These are phyloP conservation scores for Crotalus helleri DNA, from an alignment of 2,113 vertebrate species.

Conservation along the genomic window DNA sequence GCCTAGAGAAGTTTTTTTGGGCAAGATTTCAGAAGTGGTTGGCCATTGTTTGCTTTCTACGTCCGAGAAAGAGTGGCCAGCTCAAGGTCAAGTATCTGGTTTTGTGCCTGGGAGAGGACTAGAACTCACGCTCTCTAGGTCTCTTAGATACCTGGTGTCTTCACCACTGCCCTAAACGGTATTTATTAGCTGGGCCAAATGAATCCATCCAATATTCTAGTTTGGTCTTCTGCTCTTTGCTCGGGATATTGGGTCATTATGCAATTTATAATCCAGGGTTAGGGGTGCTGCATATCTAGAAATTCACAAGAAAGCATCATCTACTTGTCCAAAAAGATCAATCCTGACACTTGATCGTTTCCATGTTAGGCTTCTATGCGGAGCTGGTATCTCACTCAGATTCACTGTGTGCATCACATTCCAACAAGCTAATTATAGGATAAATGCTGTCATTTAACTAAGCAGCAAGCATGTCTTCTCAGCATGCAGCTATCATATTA, in stretches of 20 bases:
- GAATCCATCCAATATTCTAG: not conserved
- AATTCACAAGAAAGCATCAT: conserved; percentile 49
- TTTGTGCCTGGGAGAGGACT: not conserved
- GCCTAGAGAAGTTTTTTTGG: not conserved
- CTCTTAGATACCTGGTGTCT: not conserved
- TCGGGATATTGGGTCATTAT: not conserved
- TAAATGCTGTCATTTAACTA: conserved; percentile 77
- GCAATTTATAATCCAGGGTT: not conserved
- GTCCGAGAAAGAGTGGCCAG: not conserved
- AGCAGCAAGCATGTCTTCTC: conserved; percentile 69
- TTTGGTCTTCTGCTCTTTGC: no score
- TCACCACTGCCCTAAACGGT: not conserved
- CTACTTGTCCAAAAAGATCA: conserved; percentile 65
- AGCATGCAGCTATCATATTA: conserved; percentile 68
- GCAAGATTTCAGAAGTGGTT: not conserved
- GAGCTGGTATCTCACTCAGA: conserved; percentile 64
- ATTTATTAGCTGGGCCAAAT: not conserved
- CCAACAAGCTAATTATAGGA: conserved; percentile 81
- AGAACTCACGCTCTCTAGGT: not conserved
- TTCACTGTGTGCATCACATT: conserved; percentile 75
- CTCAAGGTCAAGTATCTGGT: not conserved
- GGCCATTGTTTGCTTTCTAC: not conserved
- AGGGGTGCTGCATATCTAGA: not conserved
- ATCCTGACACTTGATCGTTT: conserved; percentile 58
- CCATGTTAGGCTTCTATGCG: conserved; percentile 61